These are phyloP conservation scores for Podilymbus podiceps DNA, from an alignment of 2,113 vertebrate genomes.

Conservation along the genomic window DNA sequence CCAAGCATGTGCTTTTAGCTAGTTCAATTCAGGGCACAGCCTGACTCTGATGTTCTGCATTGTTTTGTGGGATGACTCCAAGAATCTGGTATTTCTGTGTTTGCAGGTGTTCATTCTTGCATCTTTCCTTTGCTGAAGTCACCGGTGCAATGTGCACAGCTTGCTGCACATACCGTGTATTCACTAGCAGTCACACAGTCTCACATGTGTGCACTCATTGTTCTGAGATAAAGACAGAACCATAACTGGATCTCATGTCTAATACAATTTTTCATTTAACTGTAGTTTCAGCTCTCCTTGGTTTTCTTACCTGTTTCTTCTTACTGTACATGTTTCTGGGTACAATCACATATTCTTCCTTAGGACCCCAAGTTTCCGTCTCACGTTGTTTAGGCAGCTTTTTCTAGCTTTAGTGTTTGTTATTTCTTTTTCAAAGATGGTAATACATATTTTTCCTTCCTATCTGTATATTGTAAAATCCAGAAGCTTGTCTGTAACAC, in stretches of 20 bases:
- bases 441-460: background rate
- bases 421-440: background rate
- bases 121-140: background rate
- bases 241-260: background rate
- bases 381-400: background rate
- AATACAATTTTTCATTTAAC: background rate
- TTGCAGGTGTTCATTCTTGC: slow-evolving; percentile 1
- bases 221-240: background rate
- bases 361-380: background rate
- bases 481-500: background rate
- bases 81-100: background rate
- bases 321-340: background rate
- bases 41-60: background rate
- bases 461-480: background rate
- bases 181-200: background rate
- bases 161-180: background rate
- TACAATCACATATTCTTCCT: background rate
- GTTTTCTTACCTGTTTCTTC: background rate
- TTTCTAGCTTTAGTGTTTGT: background rate
- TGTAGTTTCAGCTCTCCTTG: rapidly evolving
- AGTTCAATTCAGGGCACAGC: slow-evolving; percentile 10
- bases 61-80: background rate
- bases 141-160: background rate
- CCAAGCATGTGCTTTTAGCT: background rate
- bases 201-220: background rate